A percentile compares a stretch with the other conserved stretches of the same genome.
These are phyloP conservation scores for Lindbergichthys nudifrons DNA, from an alignment of 2,797 vertebrate genomes.

Conservation along the genomic window DNA sequence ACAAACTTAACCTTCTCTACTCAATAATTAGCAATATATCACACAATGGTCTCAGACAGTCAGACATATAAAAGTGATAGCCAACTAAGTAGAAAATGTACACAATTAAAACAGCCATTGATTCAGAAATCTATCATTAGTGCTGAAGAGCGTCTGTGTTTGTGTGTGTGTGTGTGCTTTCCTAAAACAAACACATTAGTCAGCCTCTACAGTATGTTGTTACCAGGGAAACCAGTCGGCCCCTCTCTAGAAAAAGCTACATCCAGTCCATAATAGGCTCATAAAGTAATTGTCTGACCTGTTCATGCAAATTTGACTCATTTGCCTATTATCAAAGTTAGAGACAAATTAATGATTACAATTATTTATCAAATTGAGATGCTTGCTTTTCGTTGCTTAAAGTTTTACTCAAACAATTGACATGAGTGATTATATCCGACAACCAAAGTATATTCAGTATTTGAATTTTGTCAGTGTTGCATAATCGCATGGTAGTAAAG, in stretches of 20 bases:
- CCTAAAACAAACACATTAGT: constrained; percentile 33
- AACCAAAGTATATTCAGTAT: neutral
- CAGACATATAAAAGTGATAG: neutral
- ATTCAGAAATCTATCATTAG: neutral
- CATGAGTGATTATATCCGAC: neutral
- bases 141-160: neutral
- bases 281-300: neutral
- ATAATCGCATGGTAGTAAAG: neutral
- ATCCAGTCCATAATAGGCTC: constrained; percentile 6
- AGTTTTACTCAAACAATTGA: too few relatives aligned
- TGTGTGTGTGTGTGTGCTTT: neutral
- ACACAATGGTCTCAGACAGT: neutral
- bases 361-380: neutral
- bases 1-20: neutral
- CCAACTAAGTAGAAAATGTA: neutral
- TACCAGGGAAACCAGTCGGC: constrained; percentile 42
- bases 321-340: neutral
- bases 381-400: neutral
- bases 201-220: constrained; percentile 24
- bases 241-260: constrained; percentile 14
- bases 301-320: neutral
- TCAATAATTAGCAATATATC: neutral
- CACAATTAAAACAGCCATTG: neutral
- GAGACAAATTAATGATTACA: neutral
- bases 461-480: neutral